Percentiles rank a stretch among this genome's conserved stretches.
phyloP scores from a whole-genome alignment of 1,140 invertebrate genomes.

The Dendroctonus ponderosae region DNA sequence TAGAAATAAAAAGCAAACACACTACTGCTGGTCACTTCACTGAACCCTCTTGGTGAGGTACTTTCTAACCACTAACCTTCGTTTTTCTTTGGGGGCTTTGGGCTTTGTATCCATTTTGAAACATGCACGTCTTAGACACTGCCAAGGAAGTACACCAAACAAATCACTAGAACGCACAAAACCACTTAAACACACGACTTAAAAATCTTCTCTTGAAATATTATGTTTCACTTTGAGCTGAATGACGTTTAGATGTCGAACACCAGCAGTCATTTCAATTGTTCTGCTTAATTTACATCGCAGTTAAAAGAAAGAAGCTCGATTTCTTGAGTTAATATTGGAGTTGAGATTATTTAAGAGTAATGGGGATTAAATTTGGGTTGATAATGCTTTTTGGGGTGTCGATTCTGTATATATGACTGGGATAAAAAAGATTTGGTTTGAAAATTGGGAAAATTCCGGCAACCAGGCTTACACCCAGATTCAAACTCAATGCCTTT shows the following conservation, averaged over 20 bases:
- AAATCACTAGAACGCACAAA: conserved; percentile 31
- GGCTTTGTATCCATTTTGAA: conserved; percentile 38
- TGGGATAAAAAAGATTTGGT: too few species aligned
- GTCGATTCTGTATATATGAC: too few species aligned
- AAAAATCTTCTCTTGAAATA: conserved; percentile 17
- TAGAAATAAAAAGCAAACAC: background rate
- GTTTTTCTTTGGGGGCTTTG: conserved; percentile 40
- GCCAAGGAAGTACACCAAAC: conserved; percentile 41
- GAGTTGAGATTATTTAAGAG: too few species aligned
- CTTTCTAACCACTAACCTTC: conserved; percentile 40
- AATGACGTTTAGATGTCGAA: conserved; percentile 28
- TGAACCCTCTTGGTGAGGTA: background rate
- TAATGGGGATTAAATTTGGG: too few species aligned
- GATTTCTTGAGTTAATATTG: too few species aligned
- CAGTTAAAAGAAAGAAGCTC: too few species aligned
- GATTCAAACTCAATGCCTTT: too few species aligned
- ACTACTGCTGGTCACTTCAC: too few species aligned
- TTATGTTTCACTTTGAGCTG: conserved; percentile 20
- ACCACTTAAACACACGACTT: conserved; percentile 23
- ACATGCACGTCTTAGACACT: conserved; percentile 43
- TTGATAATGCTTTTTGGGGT: too few species aligned
- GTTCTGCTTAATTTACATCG: too few species aligned
- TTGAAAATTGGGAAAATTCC: too few species aligned
- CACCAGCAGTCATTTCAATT: background rate
- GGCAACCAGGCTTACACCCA: too few species aligned